Evolutionary conservation across 2,888 invertebrate species (phyloP).

Genomic region (Melinaea menophilus): DNA sequence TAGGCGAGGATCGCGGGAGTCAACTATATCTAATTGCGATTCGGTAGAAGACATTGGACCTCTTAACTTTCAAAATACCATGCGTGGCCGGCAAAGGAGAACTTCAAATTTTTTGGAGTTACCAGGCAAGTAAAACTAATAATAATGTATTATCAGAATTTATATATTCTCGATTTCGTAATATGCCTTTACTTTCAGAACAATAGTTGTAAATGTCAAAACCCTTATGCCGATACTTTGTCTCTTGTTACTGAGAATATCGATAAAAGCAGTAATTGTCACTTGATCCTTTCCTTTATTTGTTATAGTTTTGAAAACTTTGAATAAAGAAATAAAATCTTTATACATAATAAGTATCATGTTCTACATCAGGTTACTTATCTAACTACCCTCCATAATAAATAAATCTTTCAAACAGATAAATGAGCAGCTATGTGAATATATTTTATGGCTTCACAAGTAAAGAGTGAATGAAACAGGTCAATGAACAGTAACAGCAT

Average conservation of each 20-base stretch:
- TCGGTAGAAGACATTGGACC: constrained; percentile 87
- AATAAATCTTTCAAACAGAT: not conserved
- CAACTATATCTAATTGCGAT: constrained; percentile 83
- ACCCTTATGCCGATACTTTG: not conserved
- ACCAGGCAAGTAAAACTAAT: constrained; percentile 80
- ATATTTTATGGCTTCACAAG: constrained; percentile 17
- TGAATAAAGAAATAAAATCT: not conserved
- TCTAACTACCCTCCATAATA: too few species aligned
- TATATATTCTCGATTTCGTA: too few species aligned
- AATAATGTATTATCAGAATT: not conserved
- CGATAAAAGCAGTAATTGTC: not conserved
- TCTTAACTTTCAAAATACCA: constrained; percentile 86
- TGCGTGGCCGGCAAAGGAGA: constrained; percentile 86
- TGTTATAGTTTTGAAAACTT: not conserved
- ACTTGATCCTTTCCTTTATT: not conserved
- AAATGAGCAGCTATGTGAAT: not conserved
- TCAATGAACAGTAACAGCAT: constrained; percentile 11
- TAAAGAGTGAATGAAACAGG: constrained; percentile 15
- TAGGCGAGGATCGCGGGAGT: constrained; percentile 88
- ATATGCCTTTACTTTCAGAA: not conserved
- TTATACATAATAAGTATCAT: not conserved
- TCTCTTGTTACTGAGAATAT: not conserved
- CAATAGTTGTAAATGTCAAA: not conserved
- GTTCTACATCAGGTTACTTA: too few species aligned
- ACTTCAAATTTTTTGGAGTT: constrained; percentile 92